phyloP scores from a whole-genome alignment of 2,113 vertebrate genomes.

The Electrona antarctica region DNA sequence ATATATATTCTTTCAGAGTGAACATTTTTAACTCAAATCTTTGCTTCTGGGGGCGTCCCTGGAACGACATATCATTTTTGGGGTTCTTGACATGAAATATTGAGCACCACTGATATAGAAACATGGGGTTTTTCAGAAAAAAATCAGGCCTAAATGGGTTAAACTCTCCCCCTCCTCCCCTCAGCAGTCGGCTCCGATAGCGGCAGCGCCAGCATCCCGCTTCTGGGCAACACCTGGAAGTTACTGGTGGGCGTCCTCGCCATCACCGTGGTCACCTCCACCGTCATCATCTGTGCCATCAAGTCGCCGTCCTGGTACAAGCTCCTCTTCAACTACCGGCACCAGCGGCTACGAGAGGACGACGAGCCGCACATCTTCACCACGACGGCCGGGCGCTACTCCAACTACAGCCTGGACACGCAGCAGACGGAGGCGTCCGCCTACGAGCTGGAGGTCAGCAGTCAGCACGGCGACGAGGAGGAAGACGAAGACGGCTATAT shows the following conservation, averaged over 20 bases:
- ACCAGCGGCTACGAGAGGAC: slow-evolving; percentile 81
- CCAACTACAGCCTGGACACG: slow-evolving; percentile 48
- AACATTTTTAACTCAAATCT: too few relatives aligned
- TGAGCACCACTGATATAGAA: too few relatives aligned
- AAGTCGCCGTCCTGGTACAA: slow-evolving; percentile 88
- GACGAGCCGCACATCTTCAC: slow-evolving; percentile 73
- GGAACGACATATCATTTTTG: too few relatives aligned
- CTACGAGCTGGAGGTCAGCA: slow-evolving; percentile 59
- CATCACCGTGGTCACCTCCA: slow-evolving; percentile 77
- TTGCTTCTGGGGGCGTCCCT: too few relatives aligned
- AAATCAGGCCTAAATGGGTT: too few relatives aligned
- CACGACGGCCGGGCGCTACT: slow-evolving; percentile 35
- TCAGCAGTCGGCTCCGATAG: slow-evolving; percentile 24
- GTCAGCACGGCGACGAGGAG: slow-evolving; percentile 33
- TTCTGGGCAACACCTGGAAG: slow-evolving; percentile 85
- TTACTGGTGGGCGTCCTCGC: slow-evolving; percentile 81
- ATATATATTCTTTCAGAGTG: too few relatives aligned
- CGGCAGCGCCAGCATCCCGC: background rate
- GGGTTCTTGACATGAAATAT: too few relatives aligned
- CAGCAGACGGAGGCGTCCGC: slow-evolving; percentile 60
- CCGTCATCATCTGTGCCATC: slow-evolving; percentile 81
- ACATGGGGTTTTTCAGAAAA: too few relatives aligned
- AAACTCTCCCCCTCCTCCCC: background rate
- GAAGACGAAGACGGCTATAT: slow-evolving; percentile 86
- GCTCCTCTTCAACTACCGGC: slow-evolving; percentile 85